A percentile compares a stretch with the other conserved stretches of the same genome.
These are phyloP conservation scores for Antheraea assamensis DNA, from an alignment of 2,888 invertebrate genomes.

Conservation along the genomic window DNA sequence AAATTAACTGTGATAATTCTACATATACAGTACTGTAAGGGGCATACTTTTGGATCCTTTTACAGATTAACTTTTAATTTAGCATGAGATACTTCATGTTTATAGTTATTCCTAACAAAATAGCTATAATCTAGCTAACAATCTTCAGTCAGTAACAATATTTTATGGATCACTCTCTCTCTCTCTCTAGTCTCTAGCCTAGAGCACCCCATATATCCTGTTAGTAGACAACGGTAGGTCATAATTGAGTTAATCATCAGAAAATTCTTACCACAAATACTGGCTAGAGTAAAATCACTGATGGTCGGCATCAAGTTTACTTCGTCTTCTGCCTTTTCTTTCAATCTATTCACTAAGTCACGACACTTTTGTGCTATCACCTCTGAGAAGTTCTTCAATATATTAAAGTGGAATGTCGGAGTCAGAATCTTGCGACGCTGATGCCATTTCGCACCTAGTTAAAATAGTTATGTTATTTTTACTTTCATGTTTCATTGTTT, in stretches of 20 bases:
- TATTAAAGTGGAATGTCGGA: slow-evolving; percentile 85
- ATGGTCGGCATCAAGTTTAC: slow-evolving; percentile 78
- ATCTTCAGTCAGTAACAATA: no score
- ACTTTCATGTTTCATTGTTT: background rate
- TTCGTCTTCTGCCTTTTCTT: slow-evolving; percentile 37
- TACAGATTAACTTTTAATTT: background rate
- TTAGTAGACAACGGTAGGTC: no score
- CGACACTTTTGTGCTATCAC: slow-evolving; percentile 59
- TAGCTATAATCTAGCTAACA: no score
- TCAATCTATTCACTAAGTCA: slow-evolving; percentile 50
- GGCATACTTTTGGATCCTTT: background rate
- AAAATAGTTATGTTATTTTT: background rate
- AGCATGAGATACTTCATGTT: background rate
- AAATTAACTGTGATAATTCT: background rate
- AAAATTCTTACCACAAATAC: slow-evolving; percentile 84
- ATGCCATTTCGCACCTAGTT: slow-evolving; percentile 81
- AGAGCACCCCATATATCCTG: no score
- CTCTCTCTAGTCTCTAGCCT: no score
- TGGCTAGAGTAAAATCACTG: slow-evolving; percentile 82
- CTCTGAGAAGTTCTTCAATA: slow-evolving; percentile 69
- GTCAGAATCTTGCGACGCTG: slow-evolving; percentile 83
- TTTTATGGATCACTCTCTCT: no score
- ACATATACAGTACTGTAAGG: background rate
- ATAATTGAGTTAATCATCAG: background rate
- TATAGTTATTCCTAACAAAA: background rate